Base-by-base conservation (phyloP, 1,140 invertebrate genomes). In the Elymnias hypermnestra region DNA sequence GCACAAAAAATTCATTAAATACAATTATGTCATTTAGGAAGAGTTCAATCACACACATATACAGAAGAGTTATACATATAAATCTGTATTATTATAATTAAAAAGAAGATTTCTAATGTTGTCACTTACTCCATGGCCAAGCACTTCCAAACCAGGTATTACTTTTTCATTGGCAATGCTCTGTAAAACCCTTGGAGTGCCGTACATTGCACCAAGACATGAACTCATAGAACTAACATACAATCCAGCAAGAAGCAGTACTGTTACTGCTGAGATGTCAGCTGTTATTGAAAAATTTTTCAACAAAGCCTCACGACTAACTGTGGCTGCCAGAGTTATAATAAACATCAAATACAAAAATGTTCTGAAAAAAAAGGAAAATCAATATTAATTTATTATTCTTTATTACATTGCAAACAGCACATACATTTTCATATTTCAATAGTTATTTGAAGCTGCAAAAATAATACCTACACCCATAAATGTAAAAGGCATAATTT, bases 171-270 rank as follows among this genome's bases (percentile, higher is more conserved):
- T 94, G 23, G 97, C 96, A 61, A 98, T 98, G 42, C 94, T 96
- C 79, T 98, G 97, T 7, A 98, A 86, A 13, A 99, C 96, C 48
- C 97, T 88, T 1, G 97, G 96, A 15, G 97, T 97, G 9, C 97
- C 97, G 74, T 98, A 98, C 90, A 98, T 94, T 33, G 96, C 94
- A 26, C 96, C 96, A 59, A 98, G 90, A 79, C 96, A 97, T 35
- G 95, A 96, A 7, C 95, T 97, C 87, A 98, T 94, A 15, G 97
- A 98, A 14, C 95, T 97, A 2, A 98, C 95, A 83, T 99, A 98
- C 7, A 98, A 89, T 10, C 97, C 97, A 52, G 94, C 92, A 12
- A 98, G 86, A 41, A 98, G 90, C 14, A 98, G 72, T 31, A 98
- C 90, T 36, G 90, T 90, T 25, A 94, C 88, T 1, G 92, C 92